Percentiles rank a stretch among this genome's conserved stretches.
Evolutionary conservation across 2,113 vertebrate species (phyloP).

Genomic region (Podarcis raffonei): DNA sequence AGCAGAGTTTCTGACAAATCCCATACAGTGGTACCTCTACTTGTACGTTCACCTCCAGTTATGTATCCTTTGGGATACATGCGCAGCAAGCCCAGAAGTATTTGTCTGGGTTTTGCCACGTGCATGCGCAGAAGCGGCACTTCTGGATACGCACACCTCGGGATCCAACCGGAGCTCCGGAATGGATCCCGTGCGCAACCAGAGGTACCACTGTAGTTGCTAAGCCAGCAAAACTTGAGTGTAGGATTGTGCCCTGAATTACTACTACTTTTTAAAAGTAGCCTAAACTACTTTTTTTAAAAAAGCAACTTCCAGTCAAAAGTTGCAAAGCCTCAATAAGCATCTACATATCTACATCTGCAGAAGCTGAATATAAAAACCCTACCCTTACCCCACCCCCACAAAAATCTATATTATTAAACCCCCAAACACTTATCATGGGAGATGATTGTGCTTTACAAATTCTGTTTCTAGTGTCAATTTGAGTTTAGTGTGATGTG

Average conservation of each 20-base stretch:
- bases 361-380: not conserved
- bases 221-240: not conserved
- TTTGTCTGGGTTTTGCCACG: too few relatives aligned
- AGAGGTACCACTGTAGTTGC: too few relatives aligned
- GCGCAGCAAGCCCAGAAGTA: too few relatives aligned
- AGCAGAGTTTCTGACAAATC: not conserved
- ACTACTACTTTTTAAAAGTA: too few relatives aligned
- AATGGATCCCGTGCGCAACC: too few relatives aligned
- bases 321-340: not conserved
- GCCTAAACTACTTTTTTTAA: not conserved
- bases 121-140: too few relatives aligned
- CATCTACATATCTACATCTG: not conserved
- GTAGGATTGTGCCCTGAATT: not conserved
- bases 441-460: not conserved
- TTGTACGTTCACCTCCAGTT: too few relatives aligned
- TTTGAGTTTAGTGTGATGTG: not conserved
- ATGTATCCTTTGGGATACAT: too few relatives aligned
- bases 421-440: not conserved
- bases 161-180: too few relatives aligned
- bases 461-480: not conserved
- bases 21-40: too few relatives aligned
- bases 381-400: too few relatives aligned
- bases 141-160: too few relatives aligned
- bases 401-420: not conserved
- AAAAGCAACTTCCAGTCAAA: not conserved